These are phyloP conservation scores for Cacatua alba DNA, from an alignment of 2,113 vertebrate species.

Conservation along the genomic window DNA sequence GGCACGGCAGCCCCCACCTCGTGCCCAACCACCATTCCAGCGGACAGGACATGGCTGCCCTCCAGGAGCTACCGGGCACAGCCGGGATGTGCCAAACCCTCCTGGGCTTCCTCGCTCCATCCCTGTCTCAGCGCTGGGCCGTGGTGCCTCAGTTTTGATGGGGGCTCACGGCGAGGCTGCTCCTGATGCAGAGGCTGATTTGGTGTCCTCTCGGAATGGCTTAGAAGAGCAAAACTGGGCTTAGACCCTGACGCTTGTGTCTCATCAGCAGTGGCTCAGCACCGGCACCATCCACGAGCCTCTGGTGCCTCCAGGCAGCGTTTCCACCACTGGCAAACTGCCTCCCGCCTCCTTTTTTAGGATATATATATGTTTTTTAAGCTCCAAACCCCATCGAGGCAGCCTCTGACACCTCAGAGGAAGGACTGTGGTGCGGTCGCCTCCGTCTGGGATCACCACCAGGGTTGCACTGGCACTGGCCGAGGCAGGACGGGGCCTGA, in stretches of 20 bases:
- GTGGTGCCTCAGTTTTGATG: neutral
- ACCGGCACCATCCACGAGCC: neutral
- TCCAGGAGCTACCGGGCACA: neutral
- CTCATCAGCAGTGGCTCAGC: neutral
- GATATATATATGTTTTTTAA: neutral
- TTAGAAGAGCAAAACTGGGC: neutral
- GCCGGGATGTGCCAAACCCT: neutral
- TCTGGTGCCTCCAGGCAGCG: neutral
- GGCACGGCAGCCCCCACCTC: neutral
- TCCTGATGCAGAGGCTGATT: neutral
- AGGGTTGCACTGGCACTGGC: neutral
- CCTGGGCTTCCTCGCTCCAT: neutral
- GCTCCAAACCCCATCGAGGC: neutral
- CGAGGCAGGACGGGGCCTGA: neutral
- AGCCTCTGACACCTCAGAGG: rapidly evolving
- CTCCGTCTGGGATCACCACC: neutral
- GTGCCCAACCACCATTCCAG: rapidly evolving
- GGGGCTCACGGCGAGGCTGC: rapidly evolving
- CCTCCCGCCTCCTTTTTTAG: neutral
- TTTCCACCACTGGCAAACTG: neutral
- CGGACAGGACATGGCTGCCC: neutral
- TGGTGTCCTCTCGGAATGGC: neutral
- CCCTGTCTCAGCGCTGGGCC: rapidly evolving
- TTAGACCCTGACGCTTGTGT: neutral
- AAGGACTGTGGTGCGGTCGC: neutral